These are phyloP conservation scores for Conus ventricosus DNA, from an alignment of 1,140 invertebrate genomes.

Conservation along the genomic window DNA sequence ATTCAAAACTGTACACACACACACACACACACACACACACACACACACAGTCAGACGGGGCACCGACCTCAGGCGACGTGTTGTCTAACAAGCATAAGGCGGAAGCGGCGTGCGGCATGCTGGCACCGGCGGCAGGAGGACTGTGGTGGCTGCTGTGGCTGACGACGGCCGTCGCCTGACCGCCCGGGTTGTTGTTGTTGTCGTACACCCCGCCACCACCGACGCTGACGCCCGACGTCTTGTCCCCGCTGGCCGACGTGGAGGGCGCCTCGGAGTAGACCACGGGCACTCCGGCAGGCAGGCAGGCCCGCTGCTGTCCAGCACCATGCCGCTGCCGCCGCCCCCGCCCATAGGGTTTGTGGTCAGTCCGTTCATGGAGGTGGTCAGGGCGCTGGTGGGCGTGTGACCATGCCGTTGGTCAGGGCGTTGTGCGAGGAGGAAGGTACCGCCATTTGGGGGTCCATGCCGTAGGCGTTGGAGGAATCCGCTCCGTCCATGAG, in stretches of 20 bases:
- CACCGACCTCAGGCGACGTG: neutral
- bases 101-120: neutral
- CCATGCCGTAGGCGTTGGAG: no score
- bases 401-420: neutral
- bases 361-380: neutral
- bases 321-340: neutral
- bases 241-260: neutral
- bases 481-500: no score
- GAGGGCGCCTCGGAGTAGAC: no score
- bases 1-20: neutral
- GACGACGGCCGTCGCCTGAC: neutral
- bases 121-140: neutral
- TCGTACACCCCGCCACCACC: neutral
- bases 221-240: neutral
- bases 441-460: no score
- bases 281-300: no score
- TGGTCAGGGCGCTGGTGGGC: neutral
- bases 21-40: neutral
- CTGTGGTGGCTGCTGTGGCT: neutral
- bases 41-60: neutral
- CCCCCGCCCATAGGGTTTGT: neutral
- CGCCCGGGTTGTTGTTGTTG: neutral
- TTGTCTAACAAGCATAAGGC: constrained; percentile 4
- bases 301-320: no score
- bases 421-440: no score